Evolutionary conservation across 2,797 vertebrate species (phyloP).

Genomic region (Salarias fasciatus): DNA sequence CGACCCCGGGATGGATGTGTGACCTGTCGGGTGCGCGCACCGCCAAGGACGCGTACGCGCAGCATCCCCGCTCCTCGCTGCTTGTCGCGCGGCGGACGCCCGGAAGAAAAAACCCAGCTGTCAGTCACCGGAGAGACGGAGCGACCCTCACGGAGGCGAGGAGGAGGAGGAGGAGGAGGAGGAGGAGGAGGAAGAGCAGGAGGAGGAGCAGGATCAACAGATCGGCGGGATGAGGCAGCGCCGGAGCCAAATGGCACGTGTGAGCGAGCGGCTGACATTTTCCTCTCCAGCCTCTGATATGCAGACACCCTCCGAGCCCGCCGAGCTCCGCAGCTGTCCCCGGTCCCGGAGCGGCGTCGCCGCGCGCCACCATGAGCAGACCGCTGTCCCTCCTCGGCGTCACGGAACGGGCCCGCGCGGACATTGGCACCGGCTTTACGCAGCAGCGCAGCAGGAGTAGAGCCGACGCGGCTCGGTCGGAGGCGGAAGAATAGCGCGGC

Average conservation of each 20-base stretch:
- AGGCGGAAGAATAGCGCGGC: constrained; percentile 14
- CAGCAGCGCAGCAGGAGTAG: constrained; percentile 76
- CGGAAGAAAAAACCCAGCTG: constrained; percentile 59
- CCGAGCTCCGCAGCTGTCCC: constrained; percentile 30
- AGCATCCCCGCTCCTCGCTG: constrained; percentile 42
- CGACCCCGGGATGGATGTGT: constrained; percentile 58
- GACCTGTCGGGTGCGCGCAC: constrained; percentile 75
- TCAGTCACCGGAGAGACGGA: constrained; percentile 56
- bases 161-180: too few relatives aligned
- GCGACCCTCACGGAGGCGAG: too few relatives aligned
- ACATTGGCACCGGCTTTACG: constrained; percentile 79
- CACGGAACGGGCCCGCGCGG: constrained; percentile 72
- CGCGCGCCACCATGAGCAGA: constrained; percentile 71
- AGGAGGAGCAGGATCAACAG: too few relatives aligned
- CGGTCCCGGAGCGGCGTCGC: constrained; percentile 30
- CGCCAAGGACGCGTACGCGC: constrained; percentile 69
- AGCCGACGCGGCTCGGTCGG: constrained; percentile 50
- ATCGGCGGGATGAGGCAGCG: constrained; percentile 52
- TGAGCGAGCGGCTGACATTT: constrained; percentile 48
- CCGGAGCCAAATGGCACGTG: constrained; percentile 62
- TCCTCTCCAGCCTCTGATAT: constrained; percentile 30
- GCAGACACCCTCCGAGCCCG: constrained; percentile 12
- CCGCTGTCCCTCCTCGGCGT: constrained; percentile 60
- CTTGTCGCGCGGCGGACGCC: constrained; percentile 51
- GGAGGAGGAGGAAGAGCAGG: too few relatives aligned